Evolutionary conservation across 2,888 invertebrate species (phyloP), one percentile per base, ranked within the genome.

Genomic region (Augiades crinisus): DNA sequence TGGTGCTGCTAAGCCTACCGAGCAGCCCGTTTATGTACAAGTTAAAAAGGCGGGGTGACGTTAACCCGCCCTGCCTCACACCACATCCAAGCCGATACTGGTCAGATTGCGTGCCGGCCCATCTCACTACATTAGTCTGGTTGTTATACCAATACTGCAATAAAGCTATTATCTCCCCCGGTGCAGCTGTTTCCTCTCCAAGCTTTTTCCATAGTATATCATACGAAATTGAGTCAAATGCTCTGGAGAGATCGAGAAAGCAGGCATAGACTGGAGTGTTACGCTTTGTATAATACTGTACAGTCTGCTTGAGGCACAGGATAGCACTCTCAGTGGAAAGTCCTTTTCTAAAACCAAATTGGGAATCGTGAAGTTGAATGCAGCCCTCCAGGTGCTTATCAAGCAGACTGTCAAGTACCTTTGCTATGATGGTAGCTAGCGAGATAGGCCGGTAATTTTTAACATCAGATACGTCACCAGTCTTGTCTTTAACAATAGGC

Each of bases 161-260:
- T 3, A 19, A 4, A 19, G 19, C 19, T 4, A 19, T 19, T 19
- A 19, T 3, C 3, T 19, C 19, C 5, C 19, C 5, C 3, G 19
- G 19, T n/a, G n/a, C 19, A 19, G 5, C 5, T 19, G 3, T 4
- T 4, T 19, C 3, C 3, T 19, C 5, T 19, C 3, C 5, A 19
- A 19, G 5, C n/a, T 19, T 19, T 19, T 19, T 19, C 19, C 5
- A 19, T 5, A 19, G 5, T 5, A 19, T 19, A 5, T 19, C 5
- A 19, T 19, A 19, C 3, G 21, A 19, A 2, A 55, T 50, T 3
- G 43, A 7, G 7, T 51, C 54, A 17, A 51, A 55, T 1, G 51
- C 43, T n/a, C 51, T 55, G 2, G 43, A 47, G 3, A 55, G 6
- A 13, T 53, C 53, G 3, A 53, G 27, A 14, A 14, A 53, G 4